Conservation (phyloP, 1,140 invertebrate genomes). For the Trichogramma pretiosum region DNA sequence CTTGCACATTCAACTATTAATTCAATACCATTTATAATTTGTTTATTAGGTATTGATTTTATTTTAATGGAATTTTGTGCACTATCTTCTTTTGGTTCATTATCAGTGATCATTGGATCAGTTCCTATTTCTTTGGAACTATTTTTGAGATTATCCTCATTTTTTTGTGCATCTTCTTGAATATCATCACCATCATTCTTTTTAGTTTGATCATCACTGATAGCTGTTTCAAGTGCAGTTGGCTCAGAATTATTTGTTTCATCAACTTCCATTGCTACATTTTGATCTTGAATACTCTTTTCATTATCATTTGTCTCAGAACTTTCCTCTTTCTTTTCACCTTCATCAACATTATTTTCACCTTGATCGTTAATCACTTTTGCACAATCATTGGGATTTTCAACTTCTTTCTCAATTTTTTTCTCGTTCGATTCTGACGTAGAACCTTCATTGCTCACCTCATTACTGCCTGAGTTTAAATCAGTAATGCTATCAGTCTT, state of each 20-base stretch:
- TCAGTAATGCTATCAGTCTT: too few relatives aligned
- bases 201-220: background rate
- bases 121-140: background rate
- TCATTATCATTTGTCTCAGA: background rate
- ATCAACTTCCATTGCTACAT: background rate
- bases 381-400: background rate
- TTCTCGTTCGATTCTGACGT: background rate
- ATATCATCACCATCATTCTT: background rate
- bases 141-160: too few relatives aligned
- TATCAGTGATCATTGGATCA: background rate
- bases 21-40: constrained; percentile 36
- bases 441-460: too few relatives aligned
- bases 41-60: too few relatives aligned
- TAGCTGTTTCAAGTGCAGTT: background rate
- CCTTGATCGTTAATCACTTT: background rate
- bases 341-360: too few relatives aligned
- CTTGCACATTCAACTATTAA: constrained; percentile 40
- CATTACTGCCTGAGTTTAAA: too few relatives aligned
- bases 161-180: background rate
- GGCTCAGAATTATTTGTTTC: background rate
- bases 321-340: background rate
- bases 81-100: background rate
- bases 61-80: background rate
- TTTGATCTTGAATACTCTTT: too few relatives aligned
- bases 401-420: background rate